phyloP scores from a whole-genome alignment of 2,888 invertebrate genomes.

The Bhutanitis thaidina region DNA sequence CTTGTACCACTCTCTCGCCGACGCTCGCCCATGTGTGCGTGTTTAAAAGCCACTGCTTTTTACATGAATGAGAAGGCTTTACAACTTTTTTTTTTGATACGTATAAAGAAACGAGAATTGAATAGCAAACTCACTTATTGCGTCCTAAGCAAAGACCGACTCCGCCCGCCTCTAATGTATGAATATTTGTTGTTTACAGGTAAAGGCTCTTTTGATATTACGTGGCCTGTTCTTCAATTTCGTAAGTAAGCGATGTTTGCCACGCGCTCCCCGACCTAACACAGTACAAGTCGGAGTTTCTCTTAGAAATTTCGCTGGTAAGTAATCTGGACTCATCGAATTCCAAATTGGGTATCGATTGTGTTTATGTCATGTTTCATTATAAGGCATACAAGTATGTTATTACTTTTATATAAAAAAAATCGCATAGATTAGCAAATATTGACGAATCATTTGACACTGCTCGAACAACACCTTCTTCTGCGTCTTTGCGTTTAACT shows the following conservation, averaged over 20 bases:
- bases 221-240: slow-evolving; percentile 29
- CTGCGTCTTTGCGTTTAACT: too few species aligned
- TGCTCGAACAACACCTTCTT: too few species aligned
- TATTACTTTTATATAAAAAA: too few species aligned
- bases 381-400: too few species aligned
- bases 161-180: slow-evolving; percentile 32
- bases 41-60: slow-evolving; percentile 47
- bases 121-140: slow-evolving; percentile 35
- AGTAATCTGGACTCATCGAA: not conserved
- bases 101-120: slow-evolving; percentile 36
- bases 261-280: not conserved
- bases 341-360: not conserved
- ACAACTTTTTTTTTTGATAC: slow-evolving; percentile 37
- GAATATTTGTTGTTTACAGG: slow-evolving; percentile 39
- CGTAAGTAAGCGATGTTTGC: slow-evolving; percentile 26
- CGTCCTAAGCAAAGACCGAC: slow-evolving; percentile 28
- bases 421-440: too few species aligned
- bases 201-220: slow-evolving; percentile 30
- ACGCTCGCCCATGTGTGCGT: slow-evolving; percentile 22
- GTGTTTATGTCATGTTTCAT: too few species aligned
- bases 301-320: not conserved
- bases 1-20: slow-evolving; percentile 26
- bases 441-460: too few species aligned
- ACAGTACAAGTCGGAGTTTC: not conserved
- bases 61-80: slow-evolving; percentile 45